phyloP scores from a whole-genome alignment of 2,797 vertebrate species.

The Myotis vivesi region DNA sequence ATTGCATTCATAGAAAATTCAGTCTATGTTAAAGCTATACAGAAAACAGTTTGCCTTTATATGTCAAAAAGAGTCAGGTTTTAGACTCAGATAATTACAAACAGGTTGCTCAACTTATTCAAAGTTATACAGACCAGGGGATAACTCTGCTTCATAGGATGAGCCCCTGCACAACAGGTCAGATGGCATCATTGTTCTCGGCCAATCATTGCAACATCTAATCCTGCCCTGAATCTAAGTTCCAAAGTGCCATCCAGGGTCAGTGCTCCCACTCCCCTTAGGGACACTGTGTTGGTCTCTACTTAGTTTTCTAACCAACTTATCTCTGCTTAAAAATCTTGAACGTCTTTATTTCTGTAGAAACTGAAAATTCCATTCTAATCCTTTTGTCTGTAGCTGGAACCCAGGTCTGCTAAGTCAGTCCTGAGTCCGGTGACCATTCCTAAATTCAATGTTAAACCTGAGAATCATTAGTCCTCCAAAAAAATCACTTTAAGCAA shows the following conservation, averaged over 20 bases:
- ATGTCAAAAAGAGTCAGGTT: background rate
- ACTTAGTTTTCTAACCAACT: background rate
- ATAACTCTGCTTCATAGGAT: background rate
- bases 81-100: constrained; percentile 9
- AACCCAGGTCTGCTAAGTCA: background rate
- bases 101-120: background rate
- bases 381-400: background rate
- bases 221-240: background rate
- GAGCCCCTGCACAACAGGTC: background rate
- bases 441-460: background rate
- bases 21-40: background rate
- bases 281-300: background rate
- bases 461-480: background rate
- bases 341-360: background rate
- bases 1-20: background rate
- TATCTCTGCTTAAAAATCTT: background rate
- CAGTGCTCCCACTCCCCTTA: too few species aligned
- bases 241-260: background rate
- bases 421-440: background rate
- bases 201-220: background rate
- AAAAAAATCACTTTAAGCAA: background rate
- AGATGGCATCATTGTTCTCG: background rate
- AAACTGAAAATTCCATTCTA: background rate
- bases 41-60: background rate
- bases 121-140: background rate